phyloP scores from a whole-genome alignment of 23 tunicate species.

The Styela clava region DNA sequence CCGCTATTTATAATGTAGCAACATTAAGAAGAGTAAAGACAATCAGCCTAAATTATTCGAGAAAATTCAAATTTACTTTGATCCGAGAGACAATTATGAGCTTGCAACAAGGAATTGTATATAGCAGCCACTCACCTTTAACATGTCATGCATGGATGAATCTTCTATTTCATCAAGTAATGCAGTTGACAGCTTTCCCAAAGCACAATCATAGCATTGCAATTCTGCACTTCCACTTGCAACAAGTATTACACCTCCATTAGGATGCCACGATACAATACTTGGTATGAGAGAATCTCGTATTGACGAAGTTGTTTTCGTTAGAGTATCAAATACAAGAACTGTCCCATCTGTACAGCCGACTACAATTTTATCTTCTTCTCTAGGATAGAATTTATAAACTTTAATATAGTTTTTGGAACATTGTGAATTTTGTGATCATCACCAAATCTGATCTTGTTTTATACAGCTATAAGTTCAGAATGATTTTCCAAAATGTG shows the following conservation, averaged over 20 bases:
- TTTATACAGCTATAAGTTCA: too few relatives aligned
- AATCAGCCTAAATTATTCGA: too few relatives aligned
- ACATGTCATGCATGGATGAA: not conserved
- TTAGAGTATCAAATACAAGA: conserved; percentile 43
- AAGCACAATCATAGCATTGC: conserved; percentile 38
- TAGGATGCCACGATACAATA: conserved; percentile 33
- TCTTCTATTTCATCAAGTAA: not conserved
- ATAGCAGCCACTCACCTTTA: conserved; percentile 11
- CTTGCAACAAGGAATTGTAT: too few relatives aligned
- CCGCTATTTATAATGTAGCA: too few relatives aligned
- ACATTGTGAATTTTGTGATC: too few relatives aligned
- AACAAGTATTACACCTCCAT: conserved; percentile 50
- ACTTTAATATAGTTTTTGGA: not conserved
- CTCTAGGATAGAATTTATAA: conserved; percentile 22
- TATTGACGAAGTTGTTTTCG: conserved; percentile 29
- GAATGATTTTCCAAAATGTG: too few relatives aligned
- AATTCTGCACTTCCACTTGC: conserved; percentile 86
- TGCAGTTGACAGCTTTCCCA: not conserved
- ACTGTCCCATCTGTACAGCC: conserved; percentile 82
- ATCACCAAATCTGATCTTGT: too few relatives aligned
- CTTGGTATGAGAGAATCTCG: conserved; percentile 58
- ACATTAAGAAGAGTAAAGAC: too few relatives aligned
- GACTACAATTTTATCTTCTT: conserved; percentile 56
- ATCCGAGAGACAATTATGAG: too few relatives aligned
- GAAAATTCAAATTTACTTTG: too few relatives aligned